Conservation (phyloP, 2,113 vertebrate genomes). For the Calcarius ornatus region DNA sequence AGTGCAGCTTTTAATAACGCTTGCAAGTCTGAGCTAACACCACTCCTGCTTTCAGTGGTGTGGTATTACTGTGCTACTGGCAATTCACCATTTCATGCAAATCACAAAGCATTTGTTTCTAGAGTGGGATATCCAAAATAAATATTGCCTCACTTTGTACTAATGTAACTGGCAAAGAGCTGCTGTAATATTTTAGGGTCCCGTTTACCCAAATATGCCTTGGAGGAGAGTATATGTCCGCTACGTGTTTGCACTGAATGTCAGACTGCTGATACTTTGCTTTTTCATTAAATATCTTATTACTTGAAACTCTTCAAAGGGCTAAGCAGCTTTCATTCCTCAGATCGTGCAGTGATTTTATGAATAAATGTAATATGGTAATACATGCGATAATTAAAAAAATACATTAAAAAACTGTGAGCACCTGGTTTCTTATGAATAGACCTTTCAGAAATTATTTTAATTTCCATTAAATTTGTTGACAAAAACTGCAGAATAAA, state of each 20-base stretch:
- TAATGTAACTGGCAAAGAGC: not conserved
- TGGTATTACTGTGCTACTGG: not conserved
- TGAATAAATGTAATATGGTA: conserved; percentile 35
- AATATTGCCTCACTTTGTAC: not conserved
- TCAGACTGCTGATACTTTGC: not conserved
- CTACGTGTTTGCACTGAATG: not conserved
- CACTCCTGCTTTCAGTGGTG: not conserved
- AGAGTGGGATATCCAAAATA: not conserved
- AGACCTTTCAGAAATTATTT: not conserved
- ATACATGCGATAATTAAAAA: conserved; percentile 17
- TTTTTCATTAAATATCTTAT: conserved; percentile 42
- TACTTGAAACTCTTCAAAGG: conserved; percentile 36
- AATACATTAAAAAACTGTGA: not conserved
- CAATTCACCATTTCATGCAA: not conserved
- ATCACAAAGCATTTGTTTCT: not conserved
- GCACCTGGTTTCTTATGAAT: not conserved
- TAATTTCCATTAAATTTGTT: conserved; percentile 5
- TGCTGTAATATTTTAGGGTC: not conserved
- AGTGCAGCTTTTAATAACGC: conserved; percentile 47
- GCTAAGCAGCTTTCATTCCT: conserved; percentile 22
- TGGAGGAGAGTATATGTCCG: not conserved
- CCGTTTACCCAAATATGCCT: not conserved
- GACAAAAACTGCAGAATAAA: not conserved
- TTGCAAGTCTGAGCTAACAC: not conserved
- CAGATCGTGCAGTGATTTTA: conserved; percentile 17